Percentiles rank a stretch among this genome's conserved stretches.
phyloP scores from a whole-genome alignment of 2,797 vertebrate species.

The Pseudomugil tenellus region DNA sequence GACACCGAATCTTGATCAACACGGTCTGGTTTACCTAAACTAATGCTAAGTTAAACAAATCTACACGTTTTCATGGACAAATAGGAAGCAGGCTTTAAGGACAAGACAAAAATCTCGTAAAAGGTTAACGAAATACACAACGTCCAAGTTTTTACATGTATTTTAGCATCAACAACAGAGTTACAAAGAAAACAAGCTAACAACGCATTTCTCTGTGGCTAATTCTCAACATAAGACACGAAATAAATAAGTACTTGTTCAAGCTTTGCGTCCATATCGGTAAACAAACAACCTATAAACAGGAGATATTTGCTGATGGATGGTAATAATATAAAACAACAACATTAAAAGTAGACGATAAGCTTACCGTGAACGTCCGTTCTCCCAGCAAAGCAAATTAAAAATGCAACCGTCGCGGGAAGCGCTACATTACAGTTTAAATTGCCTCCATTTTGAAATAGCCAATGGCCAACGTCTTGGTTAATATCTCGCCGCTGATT shows the following conservation, averaged over 20 bases:
- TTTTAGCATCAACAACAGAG: background rate
- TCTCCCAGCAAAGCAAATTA: background rate
- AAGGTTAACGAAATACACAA: background rate
- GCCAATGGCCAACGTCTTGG: constrained; percentile 7
- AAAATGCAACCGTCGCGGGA: constrained; percentile 1
- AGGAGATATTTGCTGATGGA: too few species aligned
- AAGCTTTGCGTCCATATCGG: too few species aligned
- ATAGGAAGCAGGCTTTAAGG: background rate
- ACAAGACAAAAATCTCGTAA: background rate
- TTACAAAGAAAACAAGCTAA: background rate
- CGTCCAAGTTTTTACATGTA: background rate
- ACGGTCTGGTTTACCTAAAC: background rate
- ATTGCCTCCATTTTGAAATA: constrained; percentile 14
- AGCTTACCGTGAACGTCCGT: background rate
- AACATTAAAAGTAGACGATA: background rate
- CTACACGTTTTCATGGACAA: too few species aligned
- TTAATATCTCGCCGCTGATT: background rate
- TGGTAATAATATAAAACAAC: background rate
- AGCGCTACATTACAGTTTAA: constrained; percentile 13
- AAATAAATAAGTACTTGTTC: too few species aligned
- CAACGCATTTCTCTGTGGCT: background rate
- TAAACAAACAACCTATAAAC: background rate
- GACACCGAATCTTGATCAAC: background rate
- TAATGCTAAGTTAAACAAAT: too few species aligned
- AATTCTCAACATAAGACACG: background rate